Conservation (phyloP, 2,113 vertebrate genomes). For the Clarias magur region DNA sequence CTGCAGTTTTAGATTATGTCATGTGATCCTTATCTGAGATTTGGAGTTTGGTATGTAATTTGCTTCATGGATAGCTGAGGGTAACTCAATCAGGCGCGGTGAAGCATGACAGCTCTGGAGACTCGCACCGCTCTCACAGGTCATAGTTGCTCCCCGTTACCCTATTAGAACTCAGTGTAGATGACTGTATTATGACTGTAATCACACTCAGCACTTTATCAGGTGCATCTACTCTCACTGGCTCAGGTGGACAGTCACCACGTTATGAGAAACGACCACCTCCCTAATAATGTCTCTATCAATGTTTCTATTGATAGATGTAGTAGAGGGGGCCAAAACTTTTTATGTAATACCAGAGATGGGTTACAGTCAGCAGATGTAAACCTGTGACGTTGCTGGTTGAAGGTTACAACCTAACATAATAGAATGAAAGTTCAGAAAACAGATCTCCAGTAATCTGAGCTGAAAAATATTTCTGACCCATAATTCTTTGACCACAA, state of each 20-base stretch:
- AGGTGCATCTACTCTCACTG: neutral
- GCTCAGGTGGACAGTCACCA: neutral
- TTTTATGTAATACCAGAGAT: neutral
- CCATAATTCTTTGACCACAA: neutral
- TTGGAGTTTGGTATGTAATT: neutral
- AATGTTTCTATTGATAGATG: neutral
- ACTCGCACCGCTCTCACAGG: constrained; percentile 54
- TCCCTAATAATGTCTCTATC: neutral
- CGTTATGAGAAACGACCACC: neutral
- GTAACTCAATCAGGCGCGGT: constrained; percentile 47
- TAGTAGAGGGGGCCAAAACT: neutral
- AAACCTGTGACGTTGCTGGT: neutral
- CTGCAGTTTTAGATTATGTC: constrained; percentile 23
- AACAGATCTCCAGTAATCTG: neutral
- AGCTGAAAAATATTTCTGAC: neutral
- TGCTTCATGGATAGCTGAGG: constrained; percentile 42
- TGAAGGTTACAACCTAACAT: neutral
- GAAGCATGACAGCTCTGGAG: constrained; percentile 57
- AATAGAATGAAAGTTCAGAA: neutral
- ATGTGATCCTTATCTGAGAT: neutral
- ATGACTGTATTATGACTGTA: neutral
- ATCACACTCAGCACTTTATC: neutral
- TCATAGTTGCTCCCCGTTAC: constrained; percentile 53
- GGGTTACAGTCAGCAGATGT: neutral
- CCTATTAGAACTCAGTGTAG: constrained; percentile 24